Conservation (phyloP, 2,888 invertebrate genomes). For the Philaethria dido region DNA sequence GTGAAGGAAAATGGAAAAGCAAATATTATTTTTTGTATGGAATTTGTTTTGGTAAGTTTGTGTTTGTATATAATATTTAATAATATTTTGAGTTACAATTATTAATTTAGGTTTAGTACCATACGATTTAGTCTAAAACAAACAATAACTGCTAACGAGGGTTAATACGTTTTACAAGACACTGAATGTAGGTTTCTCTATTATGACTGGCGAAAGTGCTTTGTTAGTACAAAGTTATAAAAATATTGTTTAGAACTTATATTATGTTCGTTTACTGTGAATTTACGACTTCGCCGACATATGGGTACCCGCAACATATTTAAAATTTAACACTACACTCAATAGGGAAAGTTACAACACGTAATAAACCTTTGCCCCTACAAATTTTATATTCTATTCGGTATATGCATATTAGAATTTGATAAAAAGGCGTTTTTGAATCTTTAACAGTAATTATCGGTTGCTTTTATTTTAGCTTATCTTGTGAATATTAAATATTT, state of each 20-base stretch:
- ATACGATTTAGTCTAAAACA: background rate
- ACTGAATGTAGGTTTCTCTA: slow-evolving; percentile 19
- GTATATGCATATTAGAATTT: background rate
- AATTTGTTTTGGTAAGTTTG: slow-evolving; percentile 64
- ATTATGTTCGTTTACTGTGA: slow-evolving; percentile 25
- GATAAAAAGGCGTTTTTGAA: background rate
- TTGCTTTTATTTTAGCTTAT: too few species aligned
- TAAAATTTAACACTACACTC: slow-evolving; percentile 10
- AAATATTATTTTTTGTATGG: slow-evolving; percentile 52
- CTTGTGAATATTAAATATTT: too few species aligned
- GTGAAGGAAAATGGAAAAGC: slow-evolving; percentile 59
- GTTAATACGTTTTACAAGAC: background rate
- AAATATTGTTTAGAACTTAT: slow-evolving; percentile 19
- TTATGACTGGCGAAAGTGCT: slow-evolving; percentile 26
- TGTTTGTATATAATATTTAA: background rate
- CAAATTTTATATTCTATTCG: slow-evolving; percentile 5
- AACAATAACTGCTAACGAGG: slow-evolving; percentile 3
- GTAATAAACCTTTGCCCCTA: slow-evolving; percentile 2
- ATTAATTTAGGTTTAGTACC: too few species aligned
- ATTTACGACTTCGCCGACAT: slow-evolving; percentile 29
- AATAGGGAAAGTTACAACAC: slow-evolving; percentile 15
- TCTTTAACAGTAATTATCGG: background rate
- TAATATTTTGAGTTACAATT: too few species aligned
- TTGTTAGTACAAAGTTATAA: slow-evolving; percentile 26
- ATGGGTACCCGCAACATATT: slow-evolving; percentile 28